Base-by-base conservation (phyloP, 1,140 invertebrate species). In the Eriocheir sinensis region DNA sequence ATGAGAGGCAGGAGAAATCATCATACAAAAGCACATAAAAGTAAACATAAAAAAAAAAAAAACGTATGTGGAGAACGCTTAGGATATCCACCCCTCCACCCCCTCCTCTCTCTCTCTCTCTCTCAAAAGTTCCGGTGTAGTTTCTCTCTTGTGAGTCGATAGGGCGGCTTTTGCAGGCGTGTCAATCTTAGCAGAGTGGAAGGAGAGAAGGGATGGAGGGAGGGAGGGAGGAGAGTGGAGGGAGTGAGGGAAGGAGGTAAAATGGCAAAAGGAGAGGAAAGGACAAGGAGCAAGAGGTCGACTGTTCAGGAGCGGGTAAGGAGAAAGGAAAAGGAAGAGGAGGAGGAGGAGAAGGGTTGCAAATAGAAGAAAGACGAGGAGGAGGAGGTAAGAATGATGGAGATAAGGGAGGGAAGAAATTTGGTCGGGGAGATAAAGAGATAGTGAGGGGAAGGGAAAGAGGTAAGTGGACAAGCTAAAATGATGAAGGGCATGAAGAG, bases 71-170 rank as follows among this genome's bases (percentile, higher is more conserved):
- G 1, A 9, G 48, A 53, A 53, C 48, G 21, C 48, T 3, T 17
- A 53, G 1, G 48, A 53, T n/a, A n/a, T n/a, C 60, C n/a, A 21
- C n/a, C 60, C n/a, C 60, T 72, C 60, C n/a, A 21, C n/a, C 60
- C n/a, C 60, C n/a, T n/a, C n/a, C 60, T 72, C 60, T 72, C 60
- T 72, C 60, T 72, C 60, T 72, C 60, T 72, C 60, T 72, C 60
- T 72, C 27, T 72, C n/a, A 72, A 72, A 72, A 72, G 60, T 72
- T 72, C 60, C 27, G 27, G 21, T n/a, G 60, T 72, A 72, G 60
- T 72, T n/a, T 72, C 60, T 72, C n/a, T 3, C 27, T 1, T n/a
- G 60, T 4, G 8, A 12, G 60, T 21, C 27, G 60, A 72, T 72
- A 72, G n/a, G 60, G 60, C 60, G 60, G 27, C 9, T 72, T n/a